These are phyloP conservation scores for Neoaliturus tenellus DNA, from an alignment of 2,888 invertebrate genomes.

Conservation along the genomic window DNA sequence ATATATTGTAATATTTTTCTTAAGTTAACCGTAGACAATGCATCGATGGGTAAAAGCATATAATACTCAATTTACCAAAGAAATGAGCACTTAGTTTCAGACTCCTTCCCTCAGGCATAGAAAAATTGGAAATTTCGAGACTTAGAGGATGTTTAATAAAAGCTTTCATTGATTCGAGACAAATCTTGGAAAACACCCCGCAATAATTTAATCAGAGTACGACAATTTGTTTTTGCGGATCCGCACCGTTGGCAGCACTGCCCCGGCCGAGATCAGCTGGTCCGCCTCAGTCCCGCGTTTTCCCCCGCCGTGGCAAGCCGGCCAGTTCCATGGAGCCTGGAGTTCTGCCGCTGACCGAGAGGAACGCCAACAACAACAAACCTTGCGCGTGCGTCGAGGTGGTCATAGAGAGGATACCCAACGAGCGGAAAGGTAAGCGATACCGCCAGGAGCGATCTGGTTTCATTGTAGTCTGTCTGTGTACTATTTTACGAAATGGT, in stretches of 20 bases:
- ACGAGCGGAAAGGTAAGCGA: background rate
- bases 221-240: background rate
- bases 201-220: background rate
- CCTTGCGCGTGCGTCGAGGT: background rate
- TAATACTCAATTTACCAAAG: too few species aligned
- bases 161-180: too few species aligned
- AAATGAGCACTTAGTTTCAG: too few species aligned
- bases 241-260: background rate
- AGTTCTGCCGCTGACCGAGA: background rate
- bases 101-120: too few species aligned
- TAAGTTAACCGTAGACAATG: too few species aligned
- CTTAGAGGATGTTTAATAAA: too few species aligned
- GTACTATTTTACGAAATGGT: too few species aligned
- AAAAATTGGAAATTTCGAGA: too few species aligned
- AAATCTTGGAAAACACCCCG: background rate
- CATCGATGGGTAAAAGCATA: too few species aligned
- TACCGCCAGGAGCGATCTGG: too few species aligned
- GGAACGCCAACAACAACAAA: background rate
- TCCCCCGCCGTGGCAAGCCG: background rate
- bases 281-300: slow-evolving; percentile 12
- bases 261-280: background rate
- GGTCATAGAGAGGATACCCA: background rate
- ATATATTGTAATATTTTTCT: too few species aligned
- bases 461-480: too few species aligned
- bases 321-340: background rate